Percentiles rank a stretch among this genome's conserved stretches.
Evolutionary conservation across 2,113 vertebrate genomes (phyloP).

Genomic region (Promerops cafer): DNA sequence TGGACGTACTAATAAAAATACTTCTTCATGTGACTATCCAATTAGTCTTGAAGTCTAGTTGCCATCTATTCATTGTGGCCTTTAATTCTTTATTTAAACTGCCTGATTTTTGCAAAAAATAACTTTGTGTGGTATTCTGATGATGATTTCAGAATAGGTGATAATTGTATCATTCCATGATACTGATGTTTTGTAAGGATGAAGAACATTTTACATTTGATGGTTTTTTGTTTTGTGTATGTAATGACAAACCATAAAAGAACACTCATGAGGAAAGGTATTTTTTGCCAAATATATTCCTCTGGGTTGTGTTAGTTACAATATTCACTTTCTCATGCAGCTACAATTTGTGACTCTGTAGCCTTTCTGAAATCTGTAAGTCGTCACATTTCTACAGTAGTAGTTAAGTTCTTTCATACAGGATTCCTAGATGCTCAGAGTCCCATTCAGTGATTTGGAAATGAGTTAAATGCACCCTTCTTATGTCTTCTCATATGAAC

Average conservation of each 20-base stretch:
- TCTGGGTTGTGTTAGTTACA: not conserved
- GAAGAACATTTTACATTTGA: not conserved
- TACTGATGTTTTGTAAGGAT: not conserved
- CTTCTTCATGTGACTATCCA: not conserved
- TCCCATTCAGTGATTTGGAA: not conserved
- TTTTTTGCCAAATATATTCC: not conserved
- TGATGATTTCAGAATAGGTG: not conserved
- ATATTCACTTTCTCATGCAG: not conserved
- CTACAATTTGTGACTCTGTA: not conserved
- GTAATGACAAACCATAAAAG: not conserved
- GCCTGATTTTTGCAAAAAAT: not conserved
- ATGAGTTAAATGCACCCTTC: not conserved
- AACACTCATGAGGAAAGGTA: not conserved
- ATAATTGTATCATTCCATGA: not conserved
- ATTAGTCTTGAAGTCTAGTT: not conserved
- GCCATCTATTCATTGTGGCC: not conserved
- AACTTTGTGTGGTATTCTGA: not conserved
- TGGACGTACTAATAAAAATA: not conserved
- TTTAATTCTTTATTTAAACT: not conserved
- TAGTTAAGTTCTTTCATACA: not conserved
- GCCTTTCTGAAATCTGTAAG: not conserved
- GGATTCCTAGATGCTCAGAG: not conserved
- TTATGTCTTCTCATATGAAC: not conserved
- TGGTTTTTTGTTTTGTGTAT: not conserved
- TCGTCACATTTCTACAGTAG: not conserved